Conservation (phyloP, 1,140 invertebrate genomes). For the Drosophila kepulauana region DNA sequence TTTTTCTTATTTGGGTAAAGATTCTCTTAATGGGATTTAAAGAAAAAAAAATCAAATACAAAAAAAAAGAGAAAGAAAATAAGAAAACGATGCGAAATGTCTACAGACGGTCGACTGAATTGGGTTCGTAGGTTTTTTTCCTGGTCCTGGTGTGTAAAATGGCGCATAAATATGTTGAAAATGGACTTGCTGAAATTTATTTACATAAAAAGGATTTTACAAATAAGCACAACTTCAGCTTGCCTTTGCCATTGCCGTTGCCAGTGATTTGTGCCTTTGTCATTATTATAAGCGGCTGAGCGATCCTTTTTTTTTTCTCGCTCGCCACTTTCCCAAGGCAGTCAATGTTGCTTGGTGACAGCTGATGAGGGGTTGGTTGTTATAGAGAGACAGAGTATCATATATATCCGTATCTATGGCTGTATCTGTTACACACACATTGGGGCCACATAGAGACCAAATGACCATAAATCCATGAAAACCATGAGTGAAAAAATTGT, state of each 20-base stretch:
- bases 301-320: constrained; percentile 59
- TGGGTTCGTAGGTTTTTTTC: constrained; percentile 20
- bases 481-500: constrained; percentile 33
- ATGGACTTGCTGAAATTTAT: constrained; percentile 80
- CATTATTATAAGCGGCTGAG: constrained; percentile 77
- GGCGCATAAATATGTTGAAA: constrained; percentile 83
- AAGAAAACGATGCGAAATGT: constrained; percentile 39
- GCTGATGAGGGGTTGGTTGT: constrained; percentile 28
- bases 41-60: constrained; percentile 29
- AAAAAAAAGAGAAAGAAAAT: constrained; percentile 3
- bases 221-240: constrained; percentile 54
- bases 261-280: constrained; percentile 76
- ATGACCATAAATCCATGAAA: constrained; percentile 63
- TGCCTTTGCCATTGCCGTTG: constrained; percentile 13
- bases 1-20: constrained; percentile 76
- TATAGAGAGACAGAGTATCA: constrained; percentile 19
- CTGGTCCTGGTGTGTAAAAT: constrained; percentile 70
- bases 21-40: constrained; percentile 78
- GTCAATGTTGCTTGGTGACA: constrained; percentile 56
- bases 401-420: constrained; percentile 58
- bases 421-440: constrained; percentile 42
- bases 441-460: constrained; percentile 29
- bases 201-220: constrained; percentile 83
- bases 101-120: constrained; percentile 35
- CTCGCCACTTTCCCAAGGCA: background rate